Base-by-base conservation (phyloP, 1,140 invertebrate genomes). In the Bombus difficillimus region DNA sequence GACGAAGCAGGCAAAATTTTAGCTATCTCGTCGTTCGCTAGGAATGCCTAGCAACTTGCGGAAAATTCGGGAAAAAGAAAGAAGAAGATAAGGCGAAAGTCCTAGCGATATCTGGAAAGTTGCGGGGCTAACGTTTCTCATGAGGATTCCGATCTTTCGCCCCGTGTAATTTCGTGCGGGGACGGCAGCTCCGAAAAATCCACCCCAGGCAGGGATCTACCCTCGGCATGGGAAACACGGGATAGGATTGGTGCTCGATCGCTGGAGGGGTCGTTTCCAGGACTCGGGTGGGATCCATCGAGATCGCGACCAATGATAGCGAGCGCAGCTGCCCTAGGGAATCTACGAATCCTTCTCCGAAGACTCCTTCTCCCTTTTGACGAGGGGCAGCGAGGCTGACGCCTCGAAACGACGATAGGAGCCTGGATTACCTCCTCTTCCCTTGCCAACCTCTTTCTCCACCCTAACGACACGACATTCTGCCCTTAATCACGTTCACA, bases 261-360 rank as follows among this genome's bases (percentile, higher is more conserved):
- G 88, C 90, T 80, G 86, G 91, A 93, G 93, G 94, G 93, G 93
- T 93, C 91, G 92, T 93, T 93, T 94, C 90, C 89, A 89, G 89
- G 87, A 89, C 89, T 87, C 92, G 86, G 88, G 89, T 91, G 93
- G 93, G 92, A 93, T 91, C 86, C 76, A 81, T 79, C 84, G 86
- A 95, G 94, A 95, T 95, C 93, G 92, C 90, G 92, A 93, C 95
- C 95, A 95, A 95, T 95, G 95, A 95, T 95, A 95, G 92, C 82
- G 91, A 71, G 84, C 89, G 90, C 94, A 93, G 93, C 94, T 94
- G 93, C 91, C 91, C 86, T 62, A 76, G 89, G 90, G 85, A 83
- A 83, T 74, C 85, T 15, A 86, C 71, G 71, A 86, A 76, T 86
- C 79, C 81, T 83, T 87, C 86, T 68, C 13, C 62, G 53, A 57